phyloP scores from a whole-genome alignment of 2,113 vertebrate genomes.

The Alaudala cheleensis region DNA sequence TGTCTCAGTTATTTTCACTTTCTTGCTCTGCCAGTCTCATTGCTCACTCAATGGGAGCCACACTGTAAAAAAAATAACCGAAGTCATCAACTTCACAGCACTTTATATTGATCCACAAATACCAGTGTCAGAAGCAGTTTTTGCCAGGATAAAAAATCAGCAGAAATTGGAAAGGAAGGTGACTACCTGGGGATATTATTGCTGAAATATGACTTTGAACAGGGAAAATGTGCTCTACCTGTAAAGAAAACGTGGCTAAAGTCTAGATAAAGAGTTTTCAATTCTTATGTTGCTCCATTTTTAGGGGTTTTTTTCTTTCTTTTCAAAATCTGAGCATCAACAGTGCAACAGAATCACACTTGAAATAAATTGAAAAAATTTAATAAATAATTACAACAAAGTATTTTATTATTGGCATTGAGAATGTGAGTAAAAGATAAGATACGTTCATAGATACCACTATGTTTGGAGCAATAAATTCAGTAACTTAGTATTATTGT shows the following conservation, averaged over 20 bases:
- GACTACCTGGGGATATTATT: background rate
- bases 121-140: background rate
- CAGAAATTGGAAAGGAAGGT: background rate
- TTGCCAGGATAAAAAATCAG: background rate
- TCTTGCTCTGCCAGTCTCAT: background rate
- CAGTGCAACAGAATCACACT: background rate
- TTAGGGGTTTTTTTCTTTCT: background rate
- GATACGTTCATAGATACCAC: background rate
- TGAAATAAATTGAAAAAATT: background rate
- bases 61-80: background rate
- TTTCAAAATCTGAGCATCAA: background rate
- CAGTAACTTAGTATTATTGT: background rate
- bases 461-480: background rate
- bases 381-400: background rate
- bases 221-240: background rate
- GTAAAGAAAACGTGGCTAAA: background rate
- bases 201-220: background rate
- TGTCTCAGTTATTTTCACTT: background rate
- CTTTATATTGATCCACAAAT: slow-evolving; percentile 28
- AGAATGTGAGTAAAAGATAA: background rate
- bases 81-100: background rate
- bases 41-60: background rate
- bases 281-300: background rate
- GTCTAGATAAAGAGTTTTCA: background rate
- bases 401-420: background rate